These are phyloP conservation scores for Ramphastos sulfuratus DNA, from an alignment of 2,113 vertebrate species.

Conservation along the genomic window DNA sequence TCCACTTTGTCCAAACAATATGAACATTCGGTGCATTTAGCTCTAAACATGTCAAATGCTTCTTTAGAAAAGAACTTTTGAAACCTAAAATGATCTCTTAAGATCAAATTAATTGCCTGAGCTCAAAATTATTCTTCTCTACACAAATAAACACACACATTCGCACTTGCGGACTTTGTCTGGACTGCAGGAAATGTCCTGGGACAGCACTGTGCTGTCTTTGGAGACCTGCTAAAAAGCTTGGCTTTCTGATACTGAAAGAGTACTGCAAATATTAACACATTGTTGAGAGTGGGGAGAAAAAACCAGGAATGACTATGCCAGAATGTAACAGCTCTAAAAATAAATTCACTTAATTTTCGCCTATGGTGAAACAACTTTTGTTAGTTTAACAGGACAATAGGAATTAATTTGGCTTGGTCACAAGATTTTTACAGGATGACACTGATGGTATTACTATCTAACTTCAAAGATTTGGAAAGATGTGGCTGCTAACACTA, in stretches of 20 bases:
- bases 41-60: conserved; percentile 44
- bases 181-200: neutral
- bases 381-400: conserved; percentile 82
- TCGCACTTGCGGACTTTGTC: neutral
- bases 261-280: conserved; percentile 36
- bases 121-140: neutral
- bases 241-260: conserved; percentile 21
- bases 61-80: conserved; percentile 32
- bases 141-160: neutral
- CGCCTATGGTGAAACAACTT: conserved; percentile 70
- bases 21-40: conserved; percentile 32
- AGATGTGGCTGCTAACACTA: conserved; percentile 88
- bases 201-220: neutral
- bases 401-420: conserved; percentile 82
- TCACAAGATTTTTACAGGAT: conserved; percentile 82
- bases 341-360: conserved; percentile 74
- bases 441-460: conserved; percentile 82
- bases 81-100: conserved; percentile 37
- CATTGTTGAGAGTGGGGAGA: neutral
- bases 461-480: conserved; percentile 87
- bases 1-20: conserved; percentile 26
- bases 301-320: conserved; percentile 31
- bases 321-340: conserved; percentile 70
- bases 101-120: neutral
- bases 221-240: conserved; percentile 23